phyloP scores from a whole-genome alignment of 1,140 invertebrate species.

The Sitophilus oryzae region DNA sequence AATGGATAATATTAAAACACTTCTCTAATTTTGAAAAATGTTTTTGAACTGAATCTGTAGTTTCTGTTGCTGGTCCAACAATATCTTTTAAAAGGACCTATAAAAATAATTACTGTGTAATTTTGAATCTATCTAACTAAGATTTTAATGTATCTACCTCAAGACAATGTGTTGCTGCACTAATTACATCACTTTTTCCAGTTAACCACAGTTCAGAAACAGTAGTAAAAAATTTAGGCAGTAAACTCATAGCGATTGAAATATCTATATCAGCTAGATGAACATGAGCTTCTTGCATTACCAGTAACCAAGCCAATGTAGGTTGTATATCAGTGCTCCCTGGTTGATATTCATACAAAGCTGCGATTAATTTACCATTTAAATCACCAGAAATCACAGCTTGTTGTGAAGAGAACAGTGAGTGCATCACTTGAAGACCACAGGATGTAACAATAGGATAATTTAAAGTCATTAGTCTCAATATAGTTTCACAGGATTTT shows the following conservation, averaged over 20 bases:
- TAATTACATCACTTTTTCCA: conserved; percentile 60
- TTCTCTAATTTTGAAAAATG: conserved; percentile 50
- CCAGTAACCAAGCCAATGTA: conserved; percentile 75
- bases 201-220: conserved; percentile 64
- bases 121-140: background rate
- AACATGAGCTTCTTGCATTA: conserved; percentile 74
- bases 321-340: conserved; percentile 68
- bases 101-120: background rate
- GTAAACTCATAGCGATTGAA: conserved; percentile 23
- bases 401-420: conserved; percentile 59
- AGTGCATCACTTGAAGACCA: conserved; percentile 74
- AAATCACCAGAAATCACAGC: conserved; percentile 51
- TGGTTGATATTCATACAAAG: conserved; percentile 79
- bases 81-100: conserved; percentile 57
- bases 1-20: conserved; percentile 55
- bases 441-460: conserved; percentile 71
- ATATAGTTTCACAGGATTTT: conserved; percentile 67
- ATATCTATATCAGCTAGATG: conserved; percentile 57
- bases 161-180: conserved; percentile 60
- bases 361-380: conserved; percentile 72
- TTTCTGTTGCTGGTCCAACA: conserved; percentile 52
- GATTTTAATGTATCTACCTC: conserved; percentile 46
- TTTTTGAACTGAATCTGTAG: conserved; percentile 44
- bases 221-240: conserved; percentile 37
- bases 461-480: conserved; percentile 81